A percentile compares a stretch with the other conserved stretches of the same genome.
These are phyloP conservation scores for Desoria tigrina DNA, from an alignment of 2,888 invertebrate species.

Conservation along the genomic window DNA sequence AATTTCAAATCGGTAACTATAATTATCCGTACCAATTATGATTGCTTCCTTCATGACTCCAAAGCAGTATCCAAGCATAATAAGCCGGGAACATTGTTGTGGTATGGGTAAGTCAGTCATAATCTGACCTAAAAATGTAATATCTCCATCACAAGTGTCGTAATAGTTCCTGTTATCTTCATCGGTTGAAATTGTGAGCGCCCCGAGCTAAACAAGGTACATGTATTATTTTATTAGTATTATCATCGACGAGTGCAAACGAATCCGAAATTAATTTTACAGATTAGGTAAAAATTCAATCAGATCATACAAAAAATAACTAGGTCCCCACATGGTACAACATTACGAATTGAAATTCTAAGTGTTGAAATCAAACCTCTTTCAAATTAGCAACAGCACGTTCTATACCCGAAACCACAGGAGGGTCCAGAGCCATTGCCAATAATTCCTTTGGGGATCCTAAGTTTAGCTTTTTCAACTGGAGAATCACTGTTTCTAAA, in stretches of 20 bases:
- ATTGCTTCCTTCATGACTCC: conserved; percentile 82
- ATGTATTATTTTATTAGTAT: too few species aligned
- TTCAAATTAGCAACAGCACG: conserved; percentile 79
- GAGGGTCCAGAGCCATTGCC: conserved; percentile 81
- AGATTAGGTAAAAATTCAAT: too few species aligned
- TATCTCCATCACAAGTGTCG: conserved; percentile 73
- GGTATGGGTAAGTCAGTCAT: conserved; percentile 82
- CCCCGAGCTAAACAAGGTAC: conserved; percentile 32
- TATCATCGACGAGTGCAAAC: too few species aligned
- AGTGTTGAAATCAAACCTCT: conserved; percentile 62
- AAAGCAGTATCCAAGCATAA: conserved; percentile 82
- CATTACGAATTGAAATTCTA: neutral
- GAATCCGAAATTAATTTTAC: neutral
- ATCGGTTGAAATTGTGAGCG: conserved; percentile 34
- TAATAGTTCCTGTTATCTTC: conserved; percentile 56
- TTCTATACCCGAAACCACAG: conserved; percentile 77
- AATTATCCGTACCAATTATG: conserved; percentile 67
- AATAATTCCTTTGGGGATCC: conserved; percentile 77
- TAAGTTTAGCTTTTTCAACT: conserved; percentile 78
- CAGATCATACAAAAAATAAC: too few species aligned
- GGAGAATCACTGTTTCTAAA: conserved; percentile 76
- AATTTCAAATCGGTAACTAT: conserved; percentile 1
- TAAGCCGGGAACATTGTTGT: conserved; percentile 76
- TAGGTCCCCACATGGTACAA: neutral
- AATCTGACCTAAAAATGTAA: conserved; percentile 81